These are phyloP conservation scores for Erinaceus europaeus DNA, from an alignment of 2,113 vertebrate genomes.

Conservation along the genomic window DNA sequence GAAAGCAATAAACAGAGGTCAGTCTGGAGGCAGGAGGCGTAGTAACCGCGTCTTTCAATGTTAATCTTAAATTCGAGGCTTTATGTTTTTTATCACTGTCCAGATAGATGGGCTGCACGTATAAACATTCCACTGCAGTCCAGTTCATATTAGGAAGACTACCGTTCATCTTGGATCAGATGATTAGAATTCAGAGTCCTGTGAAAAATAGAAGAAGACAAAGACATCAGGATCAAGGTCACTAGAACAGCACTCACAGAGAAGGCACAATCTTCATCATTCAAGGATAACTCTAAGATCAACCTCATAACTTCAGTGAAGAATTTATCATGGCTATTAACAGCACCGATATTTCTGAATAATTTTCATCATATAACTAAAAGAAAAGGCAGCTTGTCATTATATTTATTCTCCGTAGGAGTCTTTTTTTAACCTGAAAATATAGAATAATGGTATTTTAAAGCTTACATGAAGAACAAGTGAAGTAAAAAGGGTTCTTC, in stretches of 20 bases:
- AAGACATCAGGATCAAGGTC: background rate
- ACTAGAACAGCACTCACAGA: background rate
- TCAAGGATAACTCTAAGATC: background rate
- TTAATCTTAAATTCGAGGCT: background rate
- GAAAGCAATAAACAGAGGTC: slow-evolving; percentile 46
- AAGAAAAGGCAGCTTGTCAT: background rate
- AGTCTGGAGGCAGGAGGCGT: background rate
- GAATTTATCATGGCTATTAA: background rate
- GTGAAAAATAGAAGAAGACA: background rate
- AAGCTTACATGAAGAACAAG: background rate
- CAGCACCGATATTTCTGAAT: background rate
- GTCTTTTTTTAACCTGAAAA: background rate
- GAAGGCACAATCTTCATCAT: background rate
- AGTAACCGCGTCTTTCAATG: slow-evolving; percentile 16
- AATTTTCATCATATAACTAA: background rate
- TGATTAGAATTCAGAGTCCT: background rate
- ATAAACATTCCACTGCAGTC: background rate
- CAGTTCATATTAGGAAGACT: background rate
- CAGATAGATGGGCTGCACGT: slow-evolving; percentile 19
- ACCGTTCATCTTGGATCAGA: background rate
- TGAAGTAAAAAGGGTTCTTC: background rate
- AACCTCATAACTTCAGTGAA: background rate
- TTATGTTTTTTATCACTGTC: slow-evolving; percentile 24
- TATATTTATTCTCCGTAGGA: background rate
- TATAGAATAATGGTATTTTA: background rate